Conservation (phyloP, 1,140 invertebrate species). For the Mactra quadrangularis region DNA sequence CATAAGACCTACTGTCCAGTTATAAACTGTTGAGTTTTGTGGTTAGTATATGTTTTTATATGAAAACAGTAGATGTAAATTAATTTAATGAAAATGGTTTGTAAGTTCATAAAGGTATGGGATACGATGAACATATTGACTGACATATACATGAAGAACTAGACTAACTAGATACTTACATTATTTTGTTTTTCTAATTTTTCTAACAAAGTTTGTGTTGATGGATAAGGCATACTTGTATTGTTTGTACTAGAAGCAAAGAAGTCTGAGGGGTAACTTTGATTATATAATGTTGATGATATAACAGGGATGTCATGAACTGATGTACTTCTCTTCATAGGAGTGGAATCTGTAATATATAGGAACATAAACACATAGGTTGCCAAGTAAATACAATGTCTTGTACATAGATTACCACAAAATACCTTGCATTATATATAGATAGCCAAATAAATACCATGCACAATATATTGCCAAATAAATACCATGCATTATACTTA, state of each 20-base stretch:
- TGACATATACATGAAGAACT: no score
- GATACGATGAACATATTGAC: no score
- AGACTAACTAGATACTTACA: constrained; percentile 29
- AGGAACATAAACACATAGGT: not conserved
- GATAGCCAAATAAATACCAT: no score
- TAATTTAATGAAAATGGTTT: no score
- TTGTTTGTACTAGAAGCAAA: constrained; percentile 1
- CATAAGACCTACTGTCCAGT: no score
- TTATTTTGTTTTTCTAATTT: constrained; percentile 54
- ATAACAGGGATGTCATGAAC: constrained; percentile 24
- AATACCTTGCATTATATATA: not conserved
- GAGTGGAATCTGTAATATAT: constrained; percentile 48
- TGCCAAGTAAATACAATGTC: not conserved
- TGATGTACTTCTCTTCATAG: constrained; percentile 55
- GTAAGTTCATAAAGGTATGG: no score
- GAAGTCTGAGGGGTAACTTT: constrained; percentile 35
- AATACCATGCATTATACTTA: no score
- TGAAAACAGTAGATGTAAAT: no score
- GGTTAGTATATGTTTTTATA: no score
- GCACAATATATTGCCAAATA: no score
- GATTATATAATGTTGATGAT: constrained; percentile 3
- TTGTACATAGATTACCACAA: no score
- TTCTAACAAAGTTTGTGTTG: constrained; percentile 47
- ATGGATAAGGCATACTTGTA: constrained; percentile 40
- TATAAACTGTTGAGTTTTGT: no score